A percentile compares a stretch with the other conserved stretches of the same genome.
These are phyloP conservation scores for Phania funesta DNA, from an alignment of 2,888 invertebrate species.

Conservation along the genomic window DNA sequence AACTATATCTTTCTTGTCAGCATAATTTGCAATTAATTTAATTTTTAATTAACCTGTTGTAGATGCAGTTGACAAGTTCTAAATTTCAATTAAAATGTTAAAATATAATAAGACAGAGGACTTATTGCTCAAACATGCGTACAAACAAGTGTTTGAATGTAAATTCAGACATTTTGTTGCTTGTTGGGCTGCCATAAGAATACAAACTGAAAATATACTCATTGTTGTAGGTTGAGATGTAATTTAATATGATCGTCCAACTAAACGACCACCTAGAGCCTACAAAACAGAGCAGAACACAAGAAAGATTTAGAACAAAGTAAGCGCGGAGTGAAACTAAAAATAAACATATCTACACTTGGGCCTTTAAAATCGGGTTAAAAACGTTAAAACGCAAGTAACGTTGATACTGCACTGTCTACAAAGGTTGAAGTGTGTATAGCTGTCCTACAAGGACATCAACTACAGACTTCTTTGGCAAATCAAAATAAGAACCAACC, in stretches of 20 bases:
- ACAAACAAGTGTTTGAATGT: constrained; percentile 9
- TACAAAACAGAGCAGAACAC: constrained; percentile 4
- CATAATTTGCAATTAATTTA: constrained; percentile 40
- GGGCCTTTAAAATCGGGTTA: background rate
- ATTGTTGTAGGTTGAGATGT: constrained; percentile 37
- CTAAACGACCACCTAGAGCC: constrained; percentile 43
- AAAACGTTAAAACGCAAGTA: background rate
- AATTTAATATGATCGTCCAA: constrained; percentile 51
- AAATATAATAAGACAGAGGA: background rate
- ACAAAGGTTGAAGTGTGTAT: background rate
- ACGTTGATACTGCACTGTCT: background rate
- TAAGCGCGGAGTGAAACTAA: background rate
- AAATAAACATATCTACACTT: constrained; percentile 30
- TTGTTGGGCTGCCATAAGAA: constrained; percentile 52
- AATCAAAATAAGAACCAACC: background rate
- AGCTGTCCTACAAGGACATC: background rate
- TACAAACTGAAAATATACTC: constrained; percentile 5
- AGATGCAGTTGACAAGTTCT: constrained; percentile 36
- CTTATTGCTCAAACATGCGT: background rate
- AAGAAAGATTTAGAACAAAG: constrained; percentile 5
- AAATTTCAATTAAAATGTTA: constrained; percentile 52
- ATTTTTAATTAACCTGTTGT: constrained; percentile 59
- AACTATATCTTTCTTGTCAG: background rate
- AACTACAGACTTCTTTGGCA: background rate
- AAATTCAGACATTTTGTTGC: constrained; percentile 33